phyloP scores from a whole-genome alignment of 2,797 vertebrate species.

The Argyrosomus regius region DNA sequence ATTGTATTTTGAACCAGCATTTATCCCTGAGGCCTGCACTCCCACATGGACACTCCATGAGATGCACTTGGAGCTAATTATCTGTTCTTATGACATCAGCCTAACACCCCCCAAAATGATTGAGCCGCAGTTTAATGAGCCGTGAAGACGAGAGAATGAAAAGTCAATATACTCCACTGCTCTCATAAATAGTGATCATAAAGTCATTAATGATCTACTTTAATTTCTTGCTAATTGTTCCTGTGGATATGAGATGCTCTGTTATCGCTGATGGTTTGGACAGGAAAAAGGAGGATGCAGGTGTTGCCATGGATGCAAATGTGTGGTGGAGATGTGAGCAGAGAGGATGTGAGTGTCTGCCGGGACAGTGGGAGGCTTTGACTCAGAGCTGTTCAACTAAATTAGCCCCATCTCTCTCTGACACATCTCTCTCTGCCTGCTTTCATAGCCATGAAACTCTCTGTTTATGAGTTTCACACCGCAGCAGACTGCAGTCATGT shows the following conservation, averaged over 20 bases:
- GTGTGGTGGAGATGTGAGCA: conserved; percentile 12
- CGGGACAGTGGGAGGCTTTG: conserved; percentile 10
- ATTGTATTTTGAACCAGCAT: neutral
- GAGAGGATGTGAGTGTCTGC: conserved; percentile 9
- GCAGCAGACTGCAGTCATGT: neutral
- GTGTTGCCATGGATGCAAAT: conserved; percentile 39
- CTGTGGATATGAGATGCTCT: neutral
- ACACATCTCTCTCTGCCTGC: neutral
- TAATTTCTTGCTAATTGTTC: neutral
- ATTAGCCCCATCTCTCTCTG: conserved; percentile 10
- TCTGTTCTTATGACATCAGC: conserved; percentile 21
- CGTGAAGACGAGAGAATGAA: neutral
- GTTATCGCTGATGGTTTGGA: neutral
- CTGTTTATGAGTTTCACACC: neutral
- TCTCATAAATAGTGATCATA: neutral
- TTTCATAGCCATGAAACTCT: neutral
- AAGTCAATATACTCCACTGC: neutral
- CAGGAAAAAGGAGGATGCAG: conserved; percentile 17
- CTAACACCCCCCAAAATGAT: neutral
- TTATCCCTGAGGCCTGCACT: neutral
- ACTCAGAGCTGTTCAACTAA: conserved; percentile 14
- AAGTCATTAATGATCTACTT: neutral
- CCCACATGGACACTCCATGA: neutral
- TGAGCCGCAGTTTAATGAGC: conserved; percentile 13
- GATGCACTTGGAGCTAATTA: conserved; percentile 7